Evolutionary conservation across 2,113 vertebrate genomes (phyloP).

Genomic region (Riparia riparia): DNA sequence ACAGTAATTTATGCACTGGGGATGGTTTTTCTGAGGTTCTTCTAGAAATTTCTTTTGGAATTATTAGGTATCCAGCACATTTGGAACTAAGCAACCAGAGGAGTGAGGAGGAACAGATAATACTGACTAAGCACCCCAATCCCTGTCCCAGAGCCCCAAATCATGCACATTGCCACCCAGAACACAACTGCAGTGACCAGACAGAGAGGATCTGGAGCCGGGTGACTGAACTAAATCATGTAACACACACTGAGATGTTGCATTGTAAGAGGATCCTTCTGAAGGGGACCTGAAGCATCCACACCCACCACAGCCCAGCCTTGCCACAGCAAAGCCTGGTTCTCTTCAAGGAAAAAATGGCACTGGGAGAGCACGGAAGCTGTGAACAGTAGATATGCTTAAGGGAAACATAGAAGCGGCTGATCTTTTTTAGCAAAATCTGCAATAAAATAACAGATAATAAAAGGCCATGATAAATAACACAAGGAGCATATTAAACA

Average conservation of each 20-base stretch:
- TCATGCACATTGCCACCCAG: background rate
- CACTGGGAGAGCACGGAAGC: background rate
- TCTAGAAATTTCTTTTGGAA: constrained; percentile 22
- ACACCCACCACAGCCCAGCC: background rate
- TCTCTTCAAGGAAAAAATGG: background rate
- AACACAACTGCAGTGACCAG: background rate
- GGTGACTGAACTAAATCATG: background rate
- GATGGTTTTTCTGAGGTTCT: background rate
- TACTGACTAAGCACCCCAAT: background rate
- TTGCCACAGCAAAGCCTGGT: background rate
- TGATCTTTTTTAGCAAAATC: background rate
- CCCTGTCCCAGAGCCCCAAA: background rate
- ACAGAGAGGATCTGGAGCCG: background rate
- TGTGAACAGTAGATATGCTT: background rate
- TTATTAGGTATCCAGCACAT: background rate
- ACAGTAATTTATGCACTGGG: constrained; percentile 4
- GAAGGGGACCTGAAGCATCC: background rate
- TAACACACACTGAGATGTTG: background rate
- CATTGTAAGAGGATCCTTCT: background rate
- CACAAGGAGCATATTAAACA: background rate
- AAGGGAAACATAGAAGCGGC: background rate
- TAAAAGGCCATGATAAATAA: background rate
- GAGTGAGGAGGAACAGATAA: background rate
- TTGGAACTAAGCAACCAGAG: background rate
- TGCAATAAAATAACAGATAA: background rate